A percentile compares a stretch with the other conserved stretches of the same genome.
phyloP scores from a whole-genome alignment of 2,797 vertebrate genomes.

The Aselliscus stoliczkanus region DNA sequence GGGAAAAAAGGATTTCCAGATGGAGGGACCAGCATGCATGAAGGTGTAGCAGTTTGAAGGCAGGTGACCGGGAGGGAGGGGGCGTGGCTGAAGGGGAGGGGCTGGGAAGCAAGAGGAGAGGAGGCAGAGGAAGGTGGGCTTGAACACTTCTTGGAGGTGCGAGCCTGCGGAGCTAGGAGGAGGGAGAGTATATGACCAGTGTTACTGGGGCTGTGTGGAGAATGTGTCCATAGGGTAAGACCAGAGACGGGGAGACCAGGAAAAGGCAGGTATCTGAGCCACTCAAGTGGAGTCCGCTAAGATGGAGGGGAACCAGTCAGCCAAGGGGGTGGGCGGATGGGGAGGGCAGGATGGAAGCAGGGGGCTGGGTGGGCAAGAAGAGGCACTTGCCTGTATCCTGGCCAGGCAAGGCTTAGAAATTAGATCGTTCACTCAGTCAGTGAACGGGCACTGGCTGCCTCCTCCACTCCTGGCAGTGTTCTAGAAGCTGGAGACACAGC shows the following conservation, averaged over 20 bases:
- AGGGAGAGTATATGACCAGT: rapidly evolving
- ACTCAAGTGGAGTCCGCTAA: background rate
- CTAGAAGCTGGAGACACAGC: background rate
- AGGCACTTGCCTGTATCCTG: too few relatives aligned
- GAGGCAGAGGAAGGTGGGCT: background rate
- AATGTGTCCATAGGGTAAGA: background rate
- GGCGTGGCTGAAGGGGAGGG: too few relatives aligned
- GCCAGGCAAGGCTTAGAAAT: background rate
- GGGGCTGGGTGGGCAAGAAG: background rate
- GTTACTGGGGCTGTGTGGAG: background rate
- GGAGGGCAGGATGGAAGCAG: background rate
- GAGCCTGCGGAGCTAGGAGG: background rate
- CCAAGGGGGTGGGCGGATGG: background rate
- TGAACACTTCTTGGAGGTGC: background rate
- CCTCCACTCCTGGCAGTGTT: rapidly evolving
- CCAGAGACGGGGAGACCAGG: background rate
- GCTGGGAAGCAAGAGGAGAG: background rate
- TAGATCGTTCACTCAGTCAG: rapidly evolving
- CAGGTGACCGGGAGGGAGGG: rapidly evolving
- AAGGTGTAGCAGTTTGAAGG: background rate
- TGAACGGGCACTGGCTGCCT: background rate
- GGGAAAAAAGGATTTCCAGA: background rate
- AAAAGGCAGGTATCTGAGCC: background rate
- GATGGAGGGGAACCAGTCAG: background rate
- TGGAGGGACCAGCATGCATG: background rate